Evolutionary conservation across 2,113 vertebrate genomes (phyloP), one percentile per base, ranked within the genome.

Genomic region (Mormoops blainvillei): DNA sequence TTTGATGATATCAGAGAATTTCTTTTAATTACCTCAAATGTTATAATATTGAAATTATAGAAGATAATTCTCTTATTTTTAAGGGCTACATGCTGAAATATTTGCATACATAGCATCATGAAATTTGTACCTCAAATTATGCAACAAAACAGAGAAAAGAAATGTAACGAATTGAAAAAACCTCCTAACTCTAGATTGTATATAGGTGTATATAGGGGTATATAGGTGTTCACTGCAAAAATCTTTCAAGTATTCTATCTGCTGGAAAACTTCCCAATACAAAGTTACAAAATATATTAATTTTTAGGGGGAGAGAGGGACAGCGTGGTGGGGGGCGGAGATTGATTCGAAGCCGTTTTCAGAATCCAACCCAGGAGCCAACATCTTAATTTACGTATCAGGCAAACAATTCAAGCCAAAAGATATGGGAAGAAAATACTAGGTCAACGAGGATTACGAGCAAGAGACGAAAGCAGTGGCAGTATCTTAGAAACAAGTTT

Each of bases 351-450:
- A 45, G 81, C 38, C 36, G 68, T 74, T 86, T 80, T 91, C 91
- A 91, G 91, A 94, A 88, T 74, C 73, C 86, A 85, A 18, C 68
- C 65, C 68, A 84, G 78, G 71, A 92, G 54, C 8, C 58, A 82
- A 67, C 26, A 54, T 97, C 54, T 85, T 95, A 61, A 76, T 70
- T 80, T 83, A 58, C 48, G 1, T 52, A 71, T 26, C 61, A 88
- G 50, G 81, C 76, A 93, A 89, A 91, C 20, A 56, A 84, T 28
- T 97, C 96, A 58, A 7, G 50, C 13, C 4, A 58, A 81, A 81
- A 56, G n/a, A 81, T 58, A 58, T 4, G 16, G 4, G n/a, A 38
- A 81, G n/a, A 38, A 81, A 56, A 52, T 45, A 26, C 41, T 41
- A 28, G 77, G 36, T 81, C 2, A 1, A 38, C 24, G 28, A 81